Base-by-base conservation (phyloP, 2,888 invertebrate genomes). In the Pardosa pseudoannulata region DNA sequence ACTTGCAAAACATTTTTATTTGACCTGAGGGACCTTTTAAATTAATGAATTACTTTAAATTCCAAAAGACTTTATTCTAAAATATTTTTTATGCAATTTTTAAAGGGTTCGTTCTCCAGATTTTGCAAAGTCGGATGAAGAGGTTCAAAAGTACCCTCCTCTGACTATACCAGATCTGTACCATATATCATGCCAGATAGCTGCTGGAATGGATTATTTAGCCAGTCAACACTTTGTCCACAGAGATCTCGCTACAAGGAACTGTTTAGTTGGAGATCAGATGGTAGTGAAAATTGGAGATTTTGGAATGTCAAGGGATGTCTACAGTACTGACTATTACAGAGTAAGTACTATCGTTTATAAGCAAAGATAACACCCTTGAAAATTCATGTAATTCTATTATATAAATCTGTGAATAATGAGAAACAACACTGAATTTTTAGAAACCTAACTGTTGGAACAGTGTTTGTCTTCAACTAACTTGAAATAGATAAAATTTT, bases 221-320 rank as follows among this genome's bases (percentile, higher is more conserved):
- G 93, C 93, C 89, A 92, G 92, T 1, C 91, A 93, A 87, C 92
- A 93, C 89, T 93, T 93, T 90, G 93, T 93, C 6, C 93, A 93
- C 89, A 91, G 93, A 19, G 93, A 93, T 90, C 90, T 93, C 78
- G 93, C 93, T 39, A 92, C 93, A 1, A 82, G 93, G 13, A 93
- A 93, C 90, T 93, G 93, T 90, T 91, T 93, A 29, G 93, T 93
- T 27, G 93, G 93, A 67, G 90, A 91, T 31, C 90, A 91, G 88
- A 91, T 91, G 89, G 82, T 89, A 0, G 91, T 91, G 9, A 92
- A 92, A 88, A 91, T 91, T 50, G 90, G 90, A 28, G 92, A 92
- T 88, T 92, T 92, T 78, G 92, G 92, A 9, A 91, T 92, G 91
- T 91, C 91, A 7, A 89, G 92, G 27, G 90, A 91, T 31, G 89